A percentile compares a stretch with the other conserved stretches of the same genome.
Evolutionary conservation across 2,113 vertebrate species (phyloP).

Genomic region (Halichoerus grypus): DNA sequence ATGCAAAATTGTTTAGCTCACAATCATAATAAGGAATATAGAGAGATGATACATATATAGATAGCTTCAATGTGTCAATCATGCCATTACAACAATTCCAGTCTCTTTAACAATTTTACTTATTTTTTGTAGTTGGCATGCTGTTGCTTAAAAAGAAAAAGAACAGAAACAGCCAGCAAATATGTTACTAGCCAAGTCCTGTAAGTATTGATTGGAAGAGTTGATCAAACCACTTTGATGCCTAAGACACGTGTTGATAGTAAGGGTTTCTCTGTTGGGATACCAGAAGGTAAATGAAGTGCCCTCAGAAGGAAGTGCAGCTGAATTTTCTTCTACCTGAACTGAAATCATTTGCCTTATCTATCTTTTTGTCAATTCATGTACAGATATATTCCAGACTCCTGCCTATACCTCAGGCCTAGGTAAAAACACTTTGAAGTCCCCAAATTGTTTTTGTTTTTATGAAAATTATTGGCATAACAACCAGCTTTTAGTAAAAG

Average conservation of each 20-base stretch:
- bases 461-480: neutral
- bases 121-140: neutral
- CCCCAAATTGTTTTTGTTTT: neutral
- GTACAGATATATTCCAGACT: neutral
- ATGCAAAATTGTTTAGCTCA: constrained; percentile 4
- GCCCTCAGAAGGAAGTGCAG: neutral
- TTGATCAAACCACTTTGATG: neutral
- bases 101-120: neutral
- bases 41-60: neutral
- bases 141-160: constrained; percentile 44
- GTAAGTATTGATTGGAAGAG: neutral
- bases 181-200: neutral
- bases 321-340: constrained; percentile 13
- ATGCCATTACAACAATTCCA: neutral
- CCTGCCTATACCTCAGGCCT: neutral
- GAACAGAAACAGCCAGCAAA: neutral
- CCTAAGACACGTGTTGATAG: neutral
- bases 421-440: neutral
- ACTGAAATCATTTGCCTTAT: neutral
- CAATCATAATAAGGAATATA: neutral
- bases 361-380: neutral
- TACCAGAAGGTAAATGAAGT: neutral
- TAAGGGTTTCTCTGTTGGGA: neutral
- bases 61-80: neutral
- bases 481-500: neutral